phyloP scores from a whole-genome alignment of 2,797 vertebrate species.

The Clarias platycephalus region DNA sequence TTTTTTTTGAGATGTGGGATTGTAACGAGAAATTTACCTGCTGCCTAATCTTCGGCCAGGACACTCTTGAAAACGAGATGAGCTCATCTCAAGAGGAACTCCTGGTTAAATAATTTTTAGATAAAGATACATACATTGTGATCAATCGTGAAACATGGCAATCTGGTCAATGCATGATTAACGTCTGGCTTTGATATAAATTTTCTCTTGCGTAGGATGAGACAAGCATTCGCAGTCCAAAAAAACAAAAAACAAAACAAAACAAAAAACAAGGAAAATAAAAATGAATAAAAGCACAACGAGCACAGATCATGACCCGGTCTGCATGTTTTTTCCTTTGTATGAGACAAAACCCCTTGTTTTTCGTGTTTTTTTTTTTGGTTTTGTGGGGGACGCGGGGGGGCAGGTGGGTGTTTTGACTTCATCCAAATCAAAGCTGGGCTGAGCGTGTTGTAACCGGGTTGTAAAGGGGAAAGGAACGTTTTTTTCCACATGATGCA shows the following conservation, averaged over 20 bases:
- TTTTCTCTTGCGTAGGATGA: slow-evolving; percentile 54
- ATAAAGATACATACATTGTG: slow-evolving; percentile 75
- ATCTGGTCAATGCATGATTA: slow-evolving; percentile 77
- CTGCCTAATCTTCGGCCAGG: slow-evolving; percentile 84
- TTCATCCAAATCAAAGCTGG: slow-evolving; percentile 57
- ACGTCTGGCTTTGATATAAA: slow-evolving; percentile 64
- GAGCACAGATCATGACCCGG: slow-evolving; percentile 81
- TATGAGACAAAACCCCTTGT: slow-evolving; percentile 81
- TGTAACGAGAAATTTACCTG: slow-evolving; percentile 83
- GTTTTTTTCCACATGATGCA: neutral
- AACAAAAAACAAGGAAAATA: neutral
- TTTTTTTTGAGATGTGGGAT: slow-evolving; percentile 67
- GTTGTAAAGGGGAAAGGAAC: neutral
- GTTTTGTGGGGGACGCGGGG: no score
- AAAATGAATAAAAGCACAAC: slow-evolving; percentile 72
- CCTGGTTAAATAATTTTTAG: slow-evolving; percentile 87
- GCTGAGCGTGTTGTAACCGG: neutral
- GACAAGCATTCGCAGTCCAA: slow-evolving; percentile 75
- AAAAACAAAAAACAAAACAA: slow-evolving; percentile 48
- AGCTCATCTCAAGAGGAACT: slow-evolving; percentile 87
- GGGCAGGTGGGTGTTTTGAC: slow-evolving; percentile 36
- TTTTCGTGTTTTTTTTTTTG: slow-evolving; percentile 54
- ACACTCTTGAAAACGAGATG: slow-evolving; percentile 87
- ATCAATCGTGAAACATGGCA: slow-evolving; percentile 82
- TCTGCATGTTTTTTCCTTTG: slow-evolving; percentile 71